These are phyloP conservation scores for Triplophysa siluroides DNA, from an alignment of 2,113 vertebrate species.

Conservation along the genomic window DNA sequence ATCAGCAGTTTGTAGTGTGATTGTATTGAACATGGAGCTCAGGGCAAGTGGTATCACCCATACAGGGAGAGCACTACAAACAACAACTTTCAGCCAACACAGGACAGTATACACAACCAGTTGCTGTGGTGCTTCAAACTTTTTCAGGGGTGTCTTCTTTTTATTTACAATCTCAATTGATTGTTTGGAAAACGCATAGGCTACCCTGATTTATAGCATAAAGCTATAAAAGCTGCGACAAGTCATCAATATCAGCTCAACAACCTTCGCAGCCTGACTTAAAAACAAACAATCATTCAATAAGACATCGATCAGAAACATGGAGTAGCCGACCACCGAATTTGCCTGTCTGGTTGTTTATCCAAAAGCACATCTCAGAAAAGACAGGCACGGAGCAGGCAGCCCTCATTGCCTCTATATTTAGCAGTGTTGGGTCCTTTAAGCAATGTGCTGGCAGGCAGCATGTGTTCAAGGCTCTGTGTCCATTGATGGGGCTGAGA, in stretches of 20 bases:
- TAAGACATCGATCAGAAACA: not conserved
- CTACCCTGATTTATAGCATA: not conserved
- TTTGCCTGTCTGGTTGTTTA: conserved; percentile 23
- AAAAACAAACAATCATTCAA: too few relatives aligned
- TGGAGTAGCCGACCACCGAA: not conserved
- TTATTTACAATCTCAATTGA: not conserved
- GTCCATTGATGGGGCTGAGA: conserved; percentile 70
- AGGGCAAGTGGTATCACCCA: conserved; percentile 58
- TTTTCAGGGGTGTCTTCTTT: not conserved
- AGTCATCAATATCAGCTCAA: not conserved
- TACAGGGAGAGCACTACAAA: not conserved
- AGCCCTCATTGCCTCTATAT: conserved; percentile 69
- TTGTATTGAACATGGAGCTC: conserved; percentile 71
- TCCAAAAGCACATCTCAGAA: conserved; percentile 1
- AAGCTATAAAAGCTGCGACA: not conserved
- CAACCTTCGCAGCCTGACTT: not conserved
- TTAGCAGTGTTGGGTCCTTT: conserved; percentile 74
- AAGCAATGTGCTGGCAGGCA: conserved; percentile 75
- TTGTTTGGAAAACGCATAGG: too few relatives aligned
- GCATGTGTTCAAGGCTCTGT: conserved; percentile 65
- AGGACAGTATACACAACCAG: not conserved
- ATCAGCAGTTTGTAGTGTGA: conserved; percentile 76
- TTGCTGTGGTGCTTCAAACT: not conserved
- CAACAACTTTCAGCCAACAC: not conserved
- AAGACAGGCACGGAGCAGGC: conserved; percentile 63